phyloP scores from a whole-genome alignment of 2,888 invertebrate species.

The Pachymerium ferrugineum region DNA sequence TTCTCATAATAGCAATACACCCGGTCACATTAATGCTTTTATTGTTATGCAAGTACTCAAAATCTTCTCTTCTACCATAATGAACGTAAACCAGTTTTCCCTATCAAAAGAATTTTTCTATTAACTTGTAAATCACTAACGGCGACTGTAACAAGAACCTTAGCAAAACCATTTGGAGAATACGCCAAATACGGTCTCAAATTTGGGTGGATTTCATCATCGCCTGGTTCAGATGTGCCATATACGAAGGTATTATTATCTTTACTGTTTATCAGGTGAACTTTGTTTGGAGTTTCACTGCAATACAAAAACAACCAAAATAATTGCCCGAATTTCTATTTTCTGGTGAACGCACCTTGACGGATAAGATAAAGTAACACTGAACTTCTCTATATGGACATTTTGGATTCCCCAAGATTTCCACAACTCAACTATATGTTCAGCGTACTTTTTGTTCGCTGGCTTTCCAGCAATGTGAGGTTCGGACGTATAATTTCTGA shows the following conservation, averaged over 20 bases:
- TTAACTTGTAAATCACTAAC: not conserved
- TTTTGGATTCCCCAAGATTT: constrained; percentile 29
- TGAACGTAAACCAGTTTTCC: constrained; percentile 36
- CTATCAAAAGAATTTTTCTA: not conserved
- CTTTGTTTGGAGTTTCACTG: constrained; percentile 3
- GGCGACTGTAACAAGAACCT: constrained; percentile 4
- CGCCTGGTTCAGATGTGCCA: constrained; percentile 20
- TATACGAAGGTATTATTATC: not conserved
- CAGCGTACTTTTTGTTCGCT: constrained; percentile 29
- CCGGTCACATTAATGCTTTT: constrained; percentile 32
- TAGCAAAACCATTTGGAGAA: constrained; percentile 28
- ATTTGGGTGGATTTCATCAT: not conserved
- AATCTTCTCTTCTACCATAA: constrained; percentile 36
- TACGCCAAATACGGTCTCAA: constrained; percentile 34
- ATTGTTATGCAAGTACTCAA: constrained; percentile 20
- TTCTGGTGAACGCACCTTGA: constrained; percentile 29
- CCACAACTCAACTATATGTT: constrained; percentile 30
- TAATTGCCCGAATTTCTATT: not conserved
- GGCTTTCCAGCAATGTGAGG: constrained; percentile 34
- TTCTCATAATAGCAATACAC: constrained; percentile 33
- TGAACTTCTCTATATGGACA: constrained; percentile 31
- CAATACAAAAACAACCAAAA: not conserved
- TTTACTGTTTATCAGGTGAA: not conserved
- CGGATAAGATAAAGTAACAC: constrained; percentile 34
- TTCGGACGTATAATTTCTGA: constrained; percentile 33